Evolutionary conservation across 2,797 vertebrate species (phyloP), one percentile per base, ranked within the genome.

Genomic region (Graptemys geographica): DNA sequence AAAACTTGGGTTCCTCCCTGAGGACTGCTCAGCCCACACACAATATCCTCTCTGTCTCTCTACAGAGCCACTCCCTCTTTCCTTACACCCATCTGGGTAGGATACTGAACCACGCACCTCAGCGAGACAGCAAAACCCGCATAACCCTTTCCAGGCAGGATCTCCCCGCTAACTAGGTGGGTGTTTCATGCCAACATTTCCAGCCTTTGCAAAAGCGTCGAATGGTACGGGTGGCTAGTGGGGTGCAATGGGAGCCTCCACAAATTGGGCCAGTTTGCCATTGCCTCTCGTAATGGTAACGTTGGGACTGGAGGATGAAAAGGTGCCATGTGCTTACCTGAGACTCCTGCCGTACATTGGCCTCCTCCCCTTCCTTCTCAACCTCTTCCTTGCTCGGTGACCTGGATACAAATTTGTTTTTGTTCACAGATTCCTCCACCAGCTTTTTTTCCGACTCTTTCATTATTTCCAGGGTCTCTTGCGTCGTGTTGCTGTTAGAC

Each of bases 371-470:
- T 27, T 99, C 99, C 93, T 99, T 99, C 93, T 99, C 98, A 90
- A 96, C 97, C 86, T 99, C 98, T 98, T 99, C 99, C 97, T 99
- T 99, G 98, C 98, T 99, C 89, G 98, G 97, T 41, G 98, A 98
- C 98, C 99, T 99, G 95, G 98, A 98, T 55, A 98, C 98, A 56
- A 98, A 98, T 97, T 99, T 99, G 97, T 98, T 98, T 99, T 98
- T 98, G 98, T 98, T 98, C 96, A 98, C 98, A 96, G 99, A 98
- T 97, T 99, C 99, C 59, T 98, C 98, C 33, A 99, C 98, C 97
- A 98, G 98, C 93, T 98, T 99, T 98, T 98, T 99, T 98, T 99
- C 99, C n/a, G 99, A 99, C 98, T 99, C 99, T 99, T 99, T 99
- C 99, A 99, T 99, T 98, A 99, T 99, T 98, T 99, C 99, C 97